These are phyloP conservation scores for Colletes latitarsis DNA, from an alignment of 1,140 invertebrate genomes.

Conservation along the genomic window DNA sequence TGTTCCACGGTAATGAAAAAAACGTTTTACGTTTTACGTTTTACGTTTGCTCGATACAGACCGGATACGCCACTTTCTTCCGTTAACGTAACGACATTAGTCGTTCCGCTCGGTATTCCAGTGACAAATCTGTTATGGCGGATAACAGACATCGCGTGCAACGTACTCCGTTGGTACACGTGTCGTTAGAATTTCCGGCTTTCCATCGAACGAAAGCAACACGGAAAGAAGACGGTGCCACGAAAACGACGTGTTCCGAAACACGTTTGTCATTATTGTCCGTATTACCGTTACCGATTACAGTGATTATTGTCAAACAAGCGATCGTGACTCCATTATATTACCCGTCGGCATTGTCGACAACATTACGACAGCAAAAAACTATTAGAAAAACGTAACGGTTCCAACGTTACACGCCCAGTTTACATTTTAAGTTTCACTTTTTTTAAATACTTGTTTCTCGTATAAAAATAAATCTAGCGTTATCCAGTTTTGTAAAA, in stretches of 20 bases:
- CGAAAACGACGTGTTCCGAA: conserved; percentile 17
- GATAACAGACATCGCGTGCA: conserved; percentile 39
- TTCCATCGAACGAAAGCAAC: conserved; percentile 38
- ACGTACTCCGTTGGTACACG: conserved; percentile 26
- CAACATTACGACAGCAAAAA: conserved; percentile 13
- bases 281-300: conserved; percentile 22
- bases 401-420: neutral
- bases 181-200: conserved; percentile 51
- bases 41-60: neutral
- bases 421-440: too few relatives aligned
- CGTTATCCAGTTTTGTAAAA: too few relatives aligned
- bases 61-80: conserved; percentile 35
- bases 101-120: conserved; percentile 36
- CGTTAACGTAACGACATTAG: conserved; percentile 12
- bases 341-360: conserved; percentile 37
- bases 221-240: conserved; percentile 28
- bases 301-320: conserved; percentile 23
- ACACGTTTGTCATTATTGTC: conserved; percentile 25
- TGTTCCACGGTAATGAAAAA: neutral
- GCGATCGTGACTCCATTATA: conserved; percentile 37
- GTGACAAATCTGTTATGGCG: neutral
- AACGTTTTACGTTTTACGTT: too few relatives aligned
- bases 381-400: conserved; percentile 17
- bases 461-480: too few relatives aligned
- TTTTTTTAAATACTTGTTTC: too few relatives aligned